Base-by-base conservation (phyloP, 2,888 invertebrate species). In the Lasioglossum morio region DNA sequence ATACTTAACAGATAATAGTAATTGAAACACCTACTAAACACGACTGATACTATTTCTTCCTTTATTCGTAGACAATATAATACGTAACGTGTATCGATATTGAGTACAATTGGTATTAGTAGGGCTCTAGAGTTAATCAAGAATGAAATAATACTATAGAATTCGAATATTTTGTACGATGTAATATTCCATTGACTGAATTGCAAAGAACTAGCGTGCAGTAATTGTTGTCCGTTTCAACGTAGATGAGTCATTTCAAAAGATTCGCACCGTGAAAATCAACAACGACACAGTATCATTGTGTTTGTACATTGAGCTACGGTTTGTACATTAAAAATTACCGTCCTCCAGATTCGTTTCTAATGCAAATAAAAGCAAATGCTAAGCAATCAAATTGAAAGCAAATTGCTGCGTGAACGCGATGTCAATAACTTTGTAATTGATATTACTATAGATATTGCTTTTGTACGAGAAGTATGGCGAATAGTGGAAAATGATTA, bases 41-140 rank as follows among this genome's bases (percentile, higher is more conserved):
- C 8, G 84, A 87, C 87, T 87, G 87, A 87, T 66, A 77, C 74
- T 63, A 80, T 72, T 69, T 81, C 87, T 87, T 86, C 87, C 87
- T 84, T 79, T 66, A 48, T 81, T 73, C 23, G 79, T 83, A 86
- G 84, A 81, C 81, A 86, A 84, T 87, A 87, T 75, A 37, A 70
- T 27, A 73, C 48, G 43, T 79, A 84, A 84, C 75, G 37, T 82
- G 43, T 82, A 77, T 77, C 79, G 73, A 77, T 74, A 77, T 40
- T 37, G 40, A 75, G 34, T 63, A 72, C 53, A 83, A 72, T 80
- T 80, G 78, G 46, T 87, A 74, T 84, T 82, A 74, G 72, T 75
- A 82, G 48, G 53, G n/a, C n/a, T 69, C 30, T 86, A 79, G 48
- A 82, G 72, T 69, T 74, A 60, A 72, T 72, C 63, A 34, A 30